Evolutionary conservation across 2,888 invertebrate species (phyloP), one percentile per base, ranked within the genome.

Genomic region (Chrysolina oricalcia): DNA sequence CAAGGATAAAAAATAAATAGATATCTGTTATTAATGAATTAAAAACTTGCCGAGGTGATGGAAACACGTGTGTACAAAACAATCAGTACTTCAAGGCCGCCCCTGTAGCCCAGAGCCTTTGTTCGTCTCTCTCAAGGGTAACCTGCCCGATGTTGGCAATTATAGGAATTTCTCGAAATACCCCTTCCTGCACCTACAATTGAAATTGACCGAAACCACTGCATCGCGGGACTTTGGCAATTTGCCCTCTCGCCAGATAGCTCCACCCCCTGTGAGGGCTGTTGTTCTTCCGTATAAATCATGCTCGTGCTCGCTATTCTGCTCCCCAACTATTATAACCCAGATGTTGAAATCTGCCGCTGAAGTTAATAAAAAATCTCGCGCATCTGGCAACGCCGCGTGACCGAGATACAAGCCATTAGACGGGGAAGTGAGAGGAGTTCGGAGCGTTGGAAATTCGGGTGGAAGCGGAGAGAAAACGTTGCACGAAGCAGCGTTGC

Each of bases 331-430:
- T 59, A 59, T 59, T 17, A 35, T n/a, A 59, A 59, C 59, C 59
- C 59, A 59, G 59, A 59, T 59, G 59, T 59, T n/a, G 59, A 59
- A 59, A 59, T 59, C 59, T 59, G 59, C 35, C 15, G 27, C 27
- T 11, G 53, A 59, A 59, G 59, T 59, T 27, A 27, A 59, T 59
- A 59, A 59, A 59, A 59, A 59, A 59, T 59, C 35, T 17, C 27
- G 59, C 11, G 35, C n/a, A 59, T 15, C 27, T 35, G 59, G 59
- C 59, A 59, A 59, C 19, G 8, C 13, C 35, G 59, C 59, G 27
- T 59, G 59, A 59, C 59, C 59, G 59, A 59, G 59, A 59, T 59
- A 59, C 59, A 59, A 59, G 27, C 35, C 35, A 59, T 59, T 59
- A 59, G 27, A 59, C 27, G 59, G 59, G 59, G 59, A 59, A 35